Evolutionary conservation across 2,797 vertebrate species (phyloP).

Genomic region (Trichosurus vulpecula): DNA sequence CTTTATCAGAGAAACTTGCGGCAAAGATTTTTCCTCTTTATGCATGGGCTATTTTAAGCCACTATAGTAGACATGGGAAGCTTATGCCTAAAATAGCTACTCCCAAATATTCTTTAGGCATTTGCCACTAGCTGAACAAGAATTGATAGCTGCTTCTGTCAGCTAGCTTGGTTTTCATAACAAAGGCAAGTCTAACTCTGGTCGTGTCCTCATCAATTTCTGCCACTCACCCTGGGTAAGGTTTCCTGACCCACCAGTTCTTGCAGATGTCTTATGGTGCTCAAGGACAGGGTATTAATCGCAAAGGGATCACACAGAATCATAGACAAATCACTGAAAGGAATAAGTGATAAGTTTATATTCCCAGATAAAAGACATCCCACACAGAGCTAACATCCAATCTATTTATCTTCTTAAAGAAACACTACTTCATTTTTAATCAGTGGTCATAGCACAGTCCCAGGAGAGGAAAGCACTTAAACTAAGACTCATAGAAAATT

Average conservation of each 20-base stretch:
- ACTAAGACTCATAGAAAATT: neutral
- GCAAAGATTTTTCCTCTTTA: neutral
- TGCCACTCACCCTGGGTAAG: constrained; percentile 92
- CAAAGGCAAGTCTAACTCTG: neutral
- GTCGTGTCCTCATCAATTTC: neutral
- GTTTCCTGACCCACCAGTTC: constrained; percentile 96
- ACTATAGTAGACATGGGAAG: neutral
- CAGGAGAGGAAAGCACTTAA: neutral
- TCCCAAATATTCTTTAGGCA: neutral
- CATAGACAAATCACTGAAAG: constrained; percentile 95
- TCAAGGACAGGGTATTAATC: constrained; percentile 96
- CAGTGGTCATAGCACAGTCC: neutral
- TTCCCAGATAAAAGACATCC: neutral
- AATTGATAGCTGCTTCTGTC: neutral
- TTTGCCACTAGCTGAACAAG: neutral
- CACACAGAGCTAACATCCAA: neutral
- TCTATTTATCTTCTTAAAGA: neutral
- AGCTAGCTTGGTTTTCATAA: neutral
- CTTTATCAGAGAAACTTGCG: neutral
- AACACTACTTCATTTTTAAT: neutral
- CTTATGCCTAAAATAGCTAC: neutral
- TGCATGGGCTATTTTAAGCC: neutral
- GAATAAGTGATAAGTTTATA: neutral
- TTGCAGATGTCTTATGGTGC: constrained; percentile 95
- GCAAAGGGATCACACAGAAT: constrained; percentile 99